Evolutionary conservation across 2,888 invertebrate genomes (phyloP), one percentile per base, ranked within the genome.

Genomic region (Erebia palarica): DNA sequence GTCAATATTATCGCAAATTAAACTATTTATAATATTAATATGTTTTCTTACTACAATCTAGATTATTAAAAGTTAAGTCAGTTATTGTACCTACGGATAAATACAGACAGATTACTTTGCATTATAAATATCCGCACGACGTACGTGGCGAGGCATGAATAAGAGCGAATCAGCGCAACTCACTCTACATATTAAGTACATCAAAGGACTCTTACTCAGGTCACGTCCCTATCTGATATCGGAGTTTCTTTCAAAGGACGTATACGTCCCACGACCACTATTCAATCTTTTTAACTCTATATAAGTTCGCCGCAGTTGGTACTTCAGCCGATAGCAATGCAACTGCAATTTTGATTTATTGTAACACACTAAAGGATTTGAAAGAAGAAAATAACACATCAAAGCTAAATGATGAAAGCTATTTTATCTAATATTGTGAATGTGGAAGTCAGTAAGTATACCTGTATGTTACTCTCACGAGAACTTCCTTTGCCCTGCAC

Each of bases 271-370:
- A 61, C 69, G 67, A 71, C 60, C 61, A 60, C 69, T 72, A 65
- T 72, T 65, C 72, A 69, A 72, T 72, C 69, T 72, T 72, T 65
- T 71, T 71, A 71, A 68, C 67, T 71, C 71, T 71, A 65, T 71
- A 71, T 57, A 71, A 71, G 64, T 68, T 68, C 58, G 11, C 65
- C 49, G 47, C 59, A 49, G 59, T 58, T 16, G n/a, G 16, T 55
- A 67, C 67, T 67, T 67, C 67, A 49, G 27, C 16, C 49, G 58
- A 67, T 67, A 51, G 47, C 36, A 67, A 59, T 67, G 59, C 67
- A 67, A 67, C 67, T 67, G 67, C 67, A 67, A 59, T 67, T 67
- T 58, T 67, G 59, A 67, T 49, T 67, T 67, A 49, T 67, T 65
- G 65, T 44, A 57, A 57, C 65, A 53, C 36, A 42, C 44, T 51